These are phyloP conservation scores for Melangyna quadrimaculata DNA, from an alignment of 2,888 invertebrate genomes.

Conservation along the genomic window DNA sequence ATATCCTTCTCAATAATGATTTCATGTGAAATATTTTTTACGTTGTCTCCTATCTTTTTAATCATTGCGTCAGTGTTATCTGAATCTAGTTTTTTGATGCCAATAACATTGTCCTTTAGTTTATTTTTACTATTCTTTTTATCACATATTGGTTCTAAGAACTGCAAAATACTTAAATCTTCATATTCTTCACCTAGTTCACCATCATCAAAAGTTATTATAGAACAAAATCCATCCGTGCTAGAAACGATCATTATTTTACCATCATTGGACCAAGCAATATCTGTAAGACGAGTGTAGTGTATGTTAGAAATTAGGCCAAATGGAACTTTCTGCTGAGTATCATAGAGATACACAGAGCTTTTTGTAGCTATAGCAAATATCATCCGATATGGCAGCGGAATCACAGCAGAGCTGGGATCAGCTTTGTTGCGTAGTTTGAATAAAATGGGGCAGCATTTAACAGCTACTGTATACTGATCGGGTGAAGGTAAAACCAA, in stretches of 20 bases:
- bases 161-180: slow-evolving; percentile 77
- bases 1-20: slow-evolving; percentile 77
- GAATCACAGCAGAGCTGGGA: slow-evolving; percentile 83
- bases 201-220: slow-evolving; percentile 88
- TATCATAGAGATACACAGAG: slow-evolving; percentile 93
- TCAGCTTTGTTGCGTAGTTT: slow-evolving; percentile 82
- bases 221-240: slow-evolving; percentile 94
- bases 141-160: slow-evolving; percentile 73
- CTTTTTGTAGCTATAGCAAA: slow-evolving; percentile 95
- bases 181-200: slow-evolving; percentile 86
- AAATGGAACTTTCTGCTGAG: slow-evolving; percentile 91
- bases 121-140: slow-evolving; percentile 73
- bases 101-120: slow-evolving; percentile 72
- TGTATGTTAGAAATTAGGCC: slow-evolving; percentile 92
- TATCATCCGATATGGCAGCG: slow-evolving; percentile 89
- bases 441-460: slow-evolving; percentile 90
- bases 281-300: slow-evolving; percentile 92
- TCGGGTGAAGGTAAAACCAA: slow-evolving; percentile 89
- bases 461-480: slow-evolving; percentile 91
- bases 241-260: slow-evolving; percentile 89
- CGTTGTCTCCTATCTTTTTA: slow-evolving; percentile 3
- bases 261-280: slow-evolving; percentile 94
- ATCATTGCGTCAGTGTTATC: background rate
- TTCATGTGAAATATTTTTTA: slow-evolving; percentile 65
- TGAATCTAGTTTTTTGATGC: background rate